Percentiles rank a stretch among this genome's conserved stretches.
Evolutionary conservation across 2,113 vertebrate species (phyloP).

Genomic region (Etia nguti): DNA sequence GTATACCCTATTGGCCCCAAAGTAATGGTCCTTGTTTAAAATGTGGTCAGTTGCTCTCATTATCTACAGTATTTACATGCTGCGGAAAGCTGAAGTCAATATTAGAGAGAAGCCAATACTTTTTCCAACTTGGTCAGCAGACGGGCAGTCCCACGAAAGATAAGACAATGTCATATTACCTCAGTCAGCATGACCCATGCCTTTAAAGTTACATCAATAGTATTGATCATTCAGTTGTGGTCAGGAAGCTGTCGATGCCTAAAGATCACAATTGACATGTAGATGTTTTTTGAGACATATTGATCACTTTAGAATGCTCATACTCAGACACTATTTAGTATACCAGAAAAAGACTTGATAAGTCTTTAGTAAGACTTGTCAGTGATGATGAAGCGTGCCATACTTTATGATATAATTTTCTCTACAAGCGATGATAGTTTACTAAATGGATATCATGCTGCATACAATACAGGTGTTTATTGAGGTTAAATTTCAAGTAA

Average conservation of each 20-base stretch:
- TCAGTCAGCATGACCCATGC: conserved; percentile 8
- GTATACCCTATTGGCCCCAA: neutral
- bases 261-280: neutral
- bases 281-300: neutral
- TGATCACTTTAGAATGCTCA: neutral
- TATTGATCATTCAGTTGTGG: neutral
- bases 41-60: neutral
- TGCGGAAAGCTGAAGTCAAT: neutral
- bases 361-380: neutral
- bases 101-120: neutral
- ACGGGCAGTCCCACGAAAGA: neutral
- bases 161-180: neutral
- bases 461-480: neutral
- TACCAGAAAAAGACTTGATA: neutral
- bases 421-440: neutral
- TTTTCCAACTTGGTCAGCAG: neutral
- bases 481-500: neutral
- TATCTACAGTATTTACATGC: neutral
- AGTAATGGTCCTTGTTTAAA: neutral
- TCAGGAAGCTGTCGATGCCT: neutral
- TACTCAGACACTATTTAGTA: neutral
- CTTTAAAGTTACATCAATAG: neutral
- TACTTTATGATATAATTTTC: neutral
- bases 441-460: neutral
- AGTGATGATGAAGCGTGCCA: neutral